Conservation (phyloP, 2,113 vertebrate genomes). For the Chunga burmeisteri region DNA sequence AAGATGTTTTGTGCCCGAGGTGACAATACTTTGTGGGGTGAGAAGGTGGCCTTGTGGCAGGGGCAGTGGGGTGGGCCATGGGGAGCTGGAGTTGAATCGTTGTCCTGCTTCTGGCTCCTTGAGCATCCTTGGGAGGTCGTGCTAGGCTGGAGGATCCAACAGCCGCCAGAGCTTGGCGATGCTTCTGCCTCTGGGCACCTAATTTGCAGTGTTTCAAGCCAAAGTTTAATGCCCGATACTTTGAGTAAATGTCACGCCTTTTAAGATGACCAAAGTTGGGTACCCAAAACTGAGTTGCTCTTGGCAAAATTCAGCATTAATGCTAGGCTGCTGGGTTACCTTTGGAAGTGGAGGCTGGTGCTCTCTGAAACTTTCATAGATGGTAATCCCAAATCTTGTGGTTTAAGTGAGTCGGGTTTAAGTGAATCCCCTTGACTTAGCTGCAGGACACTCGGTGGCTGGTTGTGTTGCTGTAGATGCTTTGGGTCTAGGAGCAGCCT, state of each 20-base stretch:
- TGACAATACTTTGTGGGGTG: rapidly evolving
- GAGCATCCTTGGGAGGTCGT: background rate
- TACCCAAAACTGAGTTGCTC: background rate
- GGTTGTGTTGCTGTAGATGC: background rate
- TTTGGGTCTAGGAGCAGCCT: background rate
- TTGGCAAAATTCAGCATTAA: background rate
- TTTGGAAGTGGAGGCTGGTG: background rate
- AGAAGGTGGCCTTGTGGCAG: background rate
- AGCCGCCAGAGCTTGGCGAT: background rate
- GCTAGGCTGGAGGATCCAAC: background rate
- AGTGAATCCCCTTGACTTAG: background rate
- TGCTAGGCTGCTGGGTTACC: background rate
- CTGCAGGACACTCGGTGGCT: background rate
- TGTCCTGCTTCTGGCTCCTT: background rate
- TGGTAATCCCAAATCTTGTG: background rate
- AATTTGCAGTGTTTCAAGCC: background rate
- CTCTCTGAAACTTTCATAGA: background rate
- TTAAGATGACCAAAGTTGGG: background rate
- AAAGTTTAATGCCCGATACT: too few species aligned
- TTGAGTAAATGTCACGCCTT: background rate
- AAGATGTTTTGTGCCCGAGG: background rate
- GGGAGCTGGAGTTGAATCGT: background rate
- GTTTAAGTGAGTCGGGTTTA: background rate
- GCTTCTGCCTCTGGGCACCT: background rate
- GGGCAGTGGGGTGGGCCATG: background rate